Conservation (phyloP, 2,113 vertebrate species). For the Cochlearius cochlearius region DNA sequence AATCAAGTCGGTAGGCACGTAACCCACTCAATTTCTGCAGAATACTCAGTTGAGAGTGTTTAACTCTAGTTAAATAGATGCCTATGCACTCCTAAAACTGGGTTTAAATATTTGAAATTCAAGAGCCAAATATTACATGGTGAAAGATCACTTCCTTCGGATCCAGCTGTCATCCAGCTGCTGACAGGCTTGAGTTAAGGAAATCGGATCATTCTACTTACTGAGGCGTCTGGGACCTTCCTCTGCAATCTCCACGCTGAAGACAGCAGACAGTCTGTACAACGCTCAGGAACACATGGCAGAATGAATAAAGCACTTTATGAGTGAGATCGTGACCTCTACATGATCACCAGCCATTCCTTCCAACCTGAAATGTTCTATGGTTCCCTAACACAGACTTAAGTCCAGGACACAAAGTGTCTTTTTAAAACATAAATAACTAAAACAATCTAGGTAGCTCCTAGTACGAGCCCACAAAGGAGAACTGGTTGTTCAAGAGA, state of each 20-base stretch:
- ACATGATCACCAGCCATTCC: background rate
- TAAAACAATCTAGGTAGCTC: background rate
- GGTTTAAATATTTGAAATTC: slow-evolving; percentile 27
- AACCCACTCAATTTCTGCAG: slow-evolving; percentile 17
- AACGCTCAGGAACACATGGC: background rate
- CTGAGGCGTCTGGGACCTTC: background rate
- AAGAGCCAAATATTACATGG: background rate
- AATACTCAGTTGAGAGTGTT: slow-evolving; percentile 16
- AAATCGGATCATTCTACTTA: background rate
- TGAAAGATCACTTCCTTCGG: background rate
- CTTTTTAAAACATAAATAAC: background rate
- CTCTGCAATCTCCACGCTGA: background rate
- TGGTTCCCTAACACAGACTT: background rate
- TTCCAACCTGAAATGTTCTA: background rate
- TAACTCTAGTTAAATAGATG: slow-evolving; percentile 11
- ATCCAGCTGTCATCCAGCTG: background rate
- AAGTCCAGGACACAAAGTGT: background rate
- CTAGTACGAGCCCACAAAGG: background rate
- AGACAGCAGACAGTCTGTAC: background rate
- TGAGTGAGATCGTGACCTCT: background rate
- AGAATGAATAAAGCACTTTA: background rate
- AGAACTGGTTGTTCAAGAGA: background rate
- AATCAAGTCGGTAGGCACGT: background rate
- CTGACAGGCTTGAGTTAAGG: background rate
- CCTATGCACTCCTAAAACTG: background rate